Evolutionary conservation across 2,888 invertebrate genomes (phyloP).

Genomic region (Lydus trimaculatus): DNA sequence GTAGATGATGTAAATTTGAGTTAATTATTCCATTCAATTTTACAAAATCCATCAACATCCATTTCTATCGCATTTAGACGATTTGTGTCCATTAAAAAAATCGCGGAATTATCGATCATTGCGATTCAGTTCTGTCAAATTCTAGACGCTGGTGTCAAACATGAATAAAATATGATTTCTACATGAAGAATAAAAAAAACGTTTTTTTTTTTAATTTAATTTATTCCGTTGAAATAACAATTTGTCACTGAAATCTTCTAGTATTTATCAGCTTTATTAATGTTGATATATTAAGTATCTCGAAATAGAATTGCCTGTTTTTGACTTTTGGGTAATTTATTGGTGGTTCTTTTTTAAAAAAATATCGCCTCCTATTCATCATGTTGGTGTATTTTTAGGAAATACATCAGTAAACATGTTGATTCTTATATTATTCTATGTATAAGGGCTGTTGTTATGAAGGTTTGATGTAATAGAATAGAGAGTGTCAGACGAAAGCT

Average conservation of each 20-base stretch:
- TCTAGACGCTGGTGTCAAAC: not conserved
- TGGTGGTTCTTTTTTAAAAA: not conserved
- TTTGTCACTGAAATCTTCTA: not conserved
- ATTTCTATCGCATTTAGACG: not conserved
- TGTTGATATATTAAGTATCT: not conserved
- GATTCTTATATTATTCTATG: not conserved
- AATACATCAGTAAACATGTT: not conserved
- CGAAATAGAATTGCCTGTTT: not conserved
- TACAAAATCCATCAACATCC: not conserved
- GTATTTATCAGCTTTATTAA: constrained; percentile 1
- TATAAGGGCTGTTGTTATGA: not conserved
- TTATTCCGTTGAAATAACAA: not conserved
- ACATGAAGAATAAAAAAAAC: not conserved
- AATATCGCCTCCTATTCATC: not conserved
- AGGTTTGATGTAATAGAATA: not conserved
- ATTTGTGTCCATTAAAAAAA: not conserved
- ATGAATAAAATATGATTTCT: not conserved
- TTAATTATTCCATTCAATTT: not conserved
- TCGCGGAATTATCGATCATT: not conserved
- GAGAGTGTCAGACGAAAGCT: constrained; percentile 5
- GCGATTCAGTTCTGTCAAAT: not conserved
- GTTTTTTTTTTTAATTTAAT: not conserved
- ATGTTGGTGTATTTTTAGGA: not conserved
- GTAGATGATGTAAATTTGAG: not conserved
- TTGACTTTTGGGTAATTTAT: not conserved